Conservation (phyloP, 2,797 vertebrate species). For the Megaceryle alcyon region DNA sequence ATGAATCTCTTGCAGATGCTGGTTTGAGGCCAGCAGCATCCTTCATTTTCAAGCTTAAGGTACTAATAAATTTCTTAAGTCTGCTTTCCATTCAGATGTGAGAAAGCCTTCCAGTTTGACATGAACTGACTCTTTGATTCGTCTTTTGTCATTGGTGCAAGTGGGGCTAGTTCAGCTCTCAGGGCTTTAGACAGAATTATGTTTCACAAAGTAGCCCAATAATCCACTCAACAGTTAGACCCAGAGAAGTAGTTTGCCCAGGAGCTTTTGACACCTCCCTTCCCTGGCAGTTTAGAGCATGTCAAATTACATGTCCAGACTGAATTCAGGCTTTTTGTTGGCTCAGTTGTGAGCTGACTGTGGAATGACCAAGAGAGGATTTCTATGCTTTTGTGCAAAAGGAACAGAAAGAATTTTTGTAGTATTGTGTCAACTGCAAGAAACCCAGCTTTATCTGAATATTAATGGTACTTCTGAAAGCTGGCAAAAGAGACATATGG, state of each 20-base stretch:
- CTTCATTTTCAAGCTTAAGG: conserved; percentile 40
- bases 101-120: neutral
- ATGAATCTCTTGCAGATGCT: conserved; percentile 61
- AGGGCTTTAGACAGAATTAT: neutral
- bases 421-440: neutral
- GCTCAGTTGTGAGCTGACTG: neutral
- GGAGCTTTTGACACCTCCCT: neutral
- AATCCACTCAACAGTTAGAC: neutral
- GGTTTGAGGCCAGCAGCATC: conserved; percentile 34
- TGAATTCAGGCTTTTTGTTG: neutral
- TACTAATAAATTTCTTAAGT: conserved; percentile 46
- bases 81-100: conserved; percentile 32
- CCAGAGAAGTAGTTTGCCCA: neutral
- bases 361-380: neutral
- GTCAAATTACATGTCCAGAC: neutral
- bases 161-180: neutral
- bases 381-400: neutral
- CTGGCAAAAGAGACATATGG: neutral
- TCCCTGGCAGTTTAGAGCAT: neutral
- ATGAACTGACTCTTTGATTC: neutral
- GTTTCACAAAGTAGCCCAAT: neutral
- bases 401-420: neutral
- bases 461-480: neutral
- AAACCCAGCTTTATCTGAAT: neutral
- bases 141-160: neutral